These are phyloP conservation scores for Amphiprion ocellaris DNA, from an alignment of 2,113 vertebrate species.

Conservation along the genomic window DNA sequence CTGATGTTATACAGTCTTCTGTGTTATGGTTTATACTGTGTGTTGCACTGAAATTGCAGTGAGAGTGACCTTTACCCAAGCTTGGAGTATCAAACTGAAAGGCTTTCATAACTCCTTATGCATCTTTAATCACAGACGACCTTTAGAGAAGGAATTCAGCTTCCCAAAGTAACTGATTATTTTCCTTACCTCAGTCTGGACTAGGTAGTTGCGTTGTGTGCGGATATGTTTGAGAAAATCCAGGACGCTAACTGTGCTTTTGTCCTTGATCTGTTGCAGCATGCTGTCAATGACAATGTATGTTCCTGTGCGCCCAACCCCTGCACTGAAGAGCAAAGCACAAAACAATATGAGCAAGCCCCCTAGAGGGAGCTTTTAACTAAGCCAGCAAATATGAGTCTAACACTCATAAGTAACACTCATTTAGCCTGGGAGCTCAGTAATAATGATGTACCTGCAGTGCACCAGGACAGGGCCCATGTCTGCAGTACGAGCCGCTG, in stretches of 20 bases:
- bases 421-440: constrained; percentile 16
- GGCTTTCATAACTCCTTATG: constrained; percentile 45
- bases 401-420: constrained; percentile 21
- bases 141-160: constrained; percentile 48
- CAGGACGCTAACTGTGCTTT: constrained; percentile 98
- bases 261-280: constrained; percentile 99
- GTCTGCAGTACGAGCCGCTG: constrained; percentile 86
- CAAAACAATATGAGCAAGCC: constrained; percentile 42
- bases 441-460: constrained; percentile 90
- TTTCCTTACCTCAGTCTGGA: constrained; percentile 97
- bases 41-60: constrained; percentile 29
- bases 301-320: constrained; percentile 97
- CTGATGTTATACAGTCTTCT: constrained; percentile 15
- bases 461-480: constrained; percentile 96
- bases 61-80: constrained; percentile 59
- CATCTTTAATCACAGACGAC: constrained; percentile 61
- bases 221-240: constrained; percentile 99
- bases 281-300: constrained; percentile 99
- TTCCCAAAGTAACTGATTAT: constrained; percentile 11
- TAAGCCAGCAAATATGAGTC: constrained; percentile 36
- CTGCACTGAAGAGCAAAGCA: constrained; percentile 86
- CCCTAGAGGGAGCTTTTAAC: constrained; percentile 36
- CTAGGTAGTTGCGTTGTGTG: constrained; percentile 99
- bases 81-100: constrained; percentile 43
- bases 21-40: constrained; percentile 30